Conservation (phyloP, 2,797 vertebrate species). For the Rhodeus uyekii region DNA sequence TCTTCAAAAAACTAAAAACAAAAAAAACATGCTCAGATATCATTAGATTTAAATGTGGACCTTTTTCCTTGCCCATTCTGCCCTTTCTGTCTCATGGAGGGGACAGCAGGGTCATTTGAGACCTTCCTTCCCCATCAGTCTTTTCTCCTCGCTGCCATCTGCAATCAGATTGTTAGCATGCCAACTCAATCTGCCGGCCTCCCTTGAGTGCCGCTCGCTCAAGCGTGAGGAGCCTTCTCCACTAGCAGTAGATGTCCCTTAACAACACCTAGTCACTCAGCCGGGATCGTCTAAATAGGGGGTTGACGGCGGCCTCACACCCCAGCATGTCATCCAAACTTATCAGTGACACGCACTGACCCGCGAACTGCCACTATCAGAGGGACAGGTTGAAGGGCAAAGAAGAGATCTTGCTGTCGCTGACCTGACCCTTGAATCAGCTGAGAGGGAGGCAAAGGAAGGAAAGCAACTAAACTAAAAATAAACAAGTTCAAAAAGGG, state of each 20-base stretch:
- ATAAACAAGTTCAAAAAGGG: conserved; percentile 19
- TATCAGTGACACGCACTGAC: conserved; percentile 67
- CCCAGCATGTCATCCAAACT: conserved; percentile 67
- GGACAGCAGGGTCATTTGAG: conserved; percentile 65
- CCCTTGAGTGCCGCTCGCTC: conserved; percentile 72
- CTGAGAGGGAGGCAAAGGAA: conserved; percentile 8
- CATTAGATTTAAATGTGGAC: neutral
- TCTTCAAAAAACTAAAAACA: neutral
- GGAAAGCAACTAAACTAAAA: conserved; percentile 6
- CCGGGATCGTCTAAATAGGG: conserved; percentile 59
- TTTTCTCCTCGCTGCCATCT: conserved; percentile 66
- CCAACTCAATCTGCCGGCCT: conserved; percentile 78
- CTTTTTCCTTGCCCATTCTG: neutral
- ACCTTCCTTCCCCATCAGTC: conserved; percentile 57
- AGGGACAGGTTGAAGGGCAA: conserved; percentile 67
- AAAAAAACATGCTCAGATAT: neutral
- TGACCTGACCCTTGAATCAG: conserved; percentile 57
- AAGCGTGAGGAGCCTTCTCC: conserved; percentile 68
- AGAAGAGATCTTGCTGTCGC: conserved; percentile 59
- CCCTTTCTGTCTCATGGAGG: conserved; percentile 45
- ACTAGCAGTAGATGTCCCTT: conserved; percentile 71
- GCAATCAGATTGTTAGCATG: conserved; percentile 80
- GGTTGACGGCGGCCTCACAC: conserved; percentile 70
- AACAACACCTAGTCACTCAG: conserved; percentile 72
- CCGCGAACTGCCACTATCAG: conserved; percentile 67